Conservation (phyloP, 2,797 vertebrate species). For the Cossypha caffra region DNA sequence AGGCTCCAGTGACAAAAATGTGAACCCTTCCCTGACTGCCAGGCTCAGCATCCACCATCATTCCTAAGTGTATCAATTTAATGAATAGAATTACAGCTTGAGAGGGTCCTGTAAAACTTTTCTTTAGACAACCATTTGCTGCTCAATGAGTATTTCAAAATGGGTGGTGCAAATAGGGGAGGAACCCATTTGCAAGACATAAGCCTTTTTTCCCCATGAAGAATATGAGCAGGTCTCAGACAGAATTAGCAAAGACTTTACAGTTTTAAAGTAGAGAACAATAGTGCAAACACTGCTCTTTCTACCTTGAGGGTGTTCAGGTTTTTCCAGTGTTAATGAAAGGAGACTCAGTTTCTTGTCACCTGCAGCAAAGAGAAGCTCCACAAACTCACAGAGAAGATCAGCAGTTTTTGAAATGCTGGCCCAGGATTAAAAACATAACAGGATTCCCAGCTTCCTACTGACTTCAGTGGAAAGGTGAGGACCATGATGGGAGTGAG, state of each 20-base stretch:
- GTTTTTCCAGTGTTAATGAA: background rate
- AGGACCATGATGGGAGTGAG: background rate
- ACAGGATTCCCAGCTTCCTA: background rate
- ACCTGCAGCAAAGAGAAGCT: background rate
- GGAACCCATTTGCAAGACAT: background rate
- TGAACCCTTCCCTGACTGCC: background rate
- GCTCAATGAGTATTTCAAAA: background rate
- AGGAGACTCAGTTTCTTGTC: background rate
- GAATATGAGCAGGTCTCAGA: background rate
- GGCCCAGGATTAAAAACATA: background rate
- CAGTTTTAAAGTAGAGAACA: background rate
- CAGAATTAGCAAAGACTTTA: background rate
- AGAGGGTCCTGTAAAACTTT: background rate
- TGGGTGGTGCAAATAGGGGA: background rate
- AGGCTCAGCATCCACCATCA: background rate
- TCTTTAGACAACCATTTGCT: background rate
- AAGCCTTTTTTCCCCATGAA: background rate
- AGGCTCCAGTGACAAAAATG: background rate
- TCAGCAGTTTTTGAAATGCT: background rate
- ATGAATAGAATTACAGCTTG: background rate
- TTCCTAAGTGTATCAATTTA: background rate
- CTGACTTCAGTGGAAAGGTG: background rate
- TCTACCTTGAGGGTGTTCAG: background rate
- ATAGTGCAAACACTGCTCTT: background rate
- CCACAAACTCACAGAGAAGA: background rate